Evolutionary conservation across 2,113 vertebrate species (phyloP).

Genomic region (Muscicapa adusta): DNA sequence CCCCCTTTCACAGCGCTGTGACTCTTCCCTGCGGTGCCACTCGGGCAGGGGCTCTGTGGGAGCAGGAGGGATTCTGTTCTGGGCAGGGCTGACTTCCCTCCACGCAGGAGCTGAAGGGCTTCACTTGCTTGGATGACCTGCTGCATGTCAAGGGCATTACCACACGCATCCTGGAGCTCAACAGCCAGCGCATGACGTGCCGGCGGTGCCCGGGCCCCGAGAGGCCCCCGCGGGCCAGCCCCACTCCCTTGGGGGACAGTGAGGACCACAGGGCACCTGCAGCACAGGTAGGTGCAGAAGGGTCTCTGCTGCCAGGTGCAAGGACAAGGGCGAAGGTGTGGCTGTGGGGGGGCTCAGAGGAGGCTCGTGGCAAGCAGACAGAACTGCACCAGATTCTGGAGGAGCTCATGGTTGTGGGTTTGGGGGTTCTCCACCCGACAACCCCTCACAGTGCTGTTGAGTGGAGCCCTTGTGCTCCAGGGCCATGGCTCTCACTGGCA

Average conservation of each 20-base stretch:
- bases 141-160: slow-evolving; percentile 64
- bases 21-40: background rate
- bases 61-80: background rate
- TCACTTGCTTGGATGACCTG: slow-evolving; percentile 53
- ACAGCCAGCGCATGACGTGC: slow-evolving; percentile 54
- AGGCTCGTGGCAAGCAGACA: background rate
- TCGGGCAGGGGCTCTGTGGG: background rate
- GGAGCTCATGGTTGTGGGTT: background rate
- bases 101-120: slow-evolving; percentile 55
- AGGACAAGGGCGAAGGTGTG: background rate
- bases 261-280: background rate
- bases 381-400: background rate
- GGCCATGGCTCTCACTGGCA: background rate
- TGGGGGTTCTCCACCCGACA: background rate
- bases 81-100: background rate
- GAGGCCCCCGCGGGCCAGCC: background rate
- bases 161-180: slow-evolving; percentile 57
- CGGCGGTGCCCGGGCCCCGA: background rate
- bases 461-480: too few species aligned
- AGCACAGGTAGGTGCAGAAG: background rate
- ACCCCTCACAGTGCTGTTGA: background rate
- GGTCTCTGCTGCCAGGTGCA: background rate
- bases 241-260: background rate
- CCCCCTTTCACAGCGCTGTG: background rate
- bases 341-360: background rate